These are phyloP conservation scores for Phymorhynchus buccinoides DNA, from an alignment of 1,140 invertebrate species.

Conservation along the genomic window DNA sequence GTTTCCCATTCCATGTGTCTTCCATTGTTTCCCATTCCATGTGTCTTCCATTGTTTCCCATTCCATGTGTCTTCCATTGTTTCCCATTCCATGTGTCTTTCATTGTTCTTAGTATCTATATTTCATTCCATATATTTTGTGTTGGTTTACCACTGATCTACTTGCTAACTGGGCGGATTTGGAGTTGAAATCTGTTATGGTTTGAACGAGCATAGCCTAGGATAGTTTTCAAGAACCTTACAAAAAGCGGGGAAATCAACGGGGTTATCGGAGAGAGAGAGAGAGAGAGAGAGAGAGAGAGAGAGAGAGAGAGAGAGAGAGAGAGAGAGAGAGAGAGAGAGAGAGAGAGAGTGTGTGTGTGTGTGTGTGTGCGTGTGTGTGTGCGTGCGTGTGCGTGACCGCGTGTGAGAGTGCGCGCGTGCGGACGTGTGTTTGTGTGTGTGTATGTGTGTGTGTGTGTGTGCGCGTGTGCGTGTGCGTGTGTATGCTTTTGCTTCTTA, in stretches of 20 bases:
- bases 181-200: too few species aligned
- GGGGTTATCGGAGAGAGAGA: background rate
- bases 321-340: background rate
- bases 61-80: too few species aligned
- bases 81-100: too few species aligned
- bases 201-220: too few species aligned
- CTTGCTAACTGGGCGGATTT: too few species aligned
- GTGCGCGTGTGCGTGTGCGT: constrained; percentile 1
- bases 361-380: background rate
- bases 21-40: too few species aligned
- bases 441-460: constrained; percentile 7
- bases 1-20: too few species aligned
- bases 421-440: background rate
- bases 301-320: background rate
- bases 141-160: too few species aligned
- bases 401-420: background rate
- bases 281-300: background rate
- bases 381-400: background rate
- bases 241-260: background rate
- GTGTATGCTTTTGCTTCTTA: too few species aligned
- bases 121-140: too few species aligned
- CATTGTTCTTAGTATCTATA: too few species aligned
- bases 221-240: background rate
- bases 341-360: background rate
- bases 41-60: too few species aligned